Conservation (phyloP, 2,797 vertebrate species). For the Threskiornis aethiopicus region DNA sequence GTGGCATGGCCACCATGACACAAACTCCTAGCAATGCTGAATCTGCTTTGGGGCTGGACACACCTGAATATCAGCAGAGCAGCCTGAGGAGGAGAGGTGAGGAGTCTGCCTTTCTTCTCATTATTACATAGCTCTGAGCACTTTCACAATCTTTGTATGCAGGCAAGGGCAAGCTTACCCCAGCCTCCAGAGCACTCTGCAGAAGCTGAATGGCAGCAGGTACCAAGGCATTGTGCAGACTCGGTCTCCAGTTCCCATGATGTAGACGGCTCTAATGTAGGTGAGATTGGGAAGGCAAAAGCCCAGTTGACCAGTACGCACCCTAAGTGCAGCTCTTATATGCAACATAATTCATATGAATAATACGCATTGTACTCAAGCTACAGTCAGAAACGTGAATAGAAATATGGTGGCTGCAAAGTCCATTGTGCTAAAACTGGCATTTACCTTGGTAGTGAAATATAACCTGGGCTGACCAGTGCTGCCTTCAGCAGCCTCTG, state of each 20-base stretch:
- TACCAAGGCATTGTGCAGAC: fast-evolving
- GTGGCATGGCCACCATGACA: fast-evolving
- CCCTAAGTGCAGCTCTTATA: neutral
- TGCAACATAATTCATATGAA: neutral
- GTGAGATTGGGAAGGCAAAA: neutral
- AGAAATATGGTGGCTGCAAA: neutral
- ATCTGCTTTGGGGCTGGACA: neutral
- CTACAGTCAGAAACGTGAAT: neutral
- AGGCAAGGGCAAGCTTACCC: neutral
- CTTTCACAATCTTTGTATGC: neutral
- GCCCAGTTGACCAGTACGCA: neutral
- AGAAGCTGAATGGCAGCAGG: neutral
- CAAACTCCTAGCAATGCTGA: neutral
- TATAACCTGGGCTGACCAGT: neutral
- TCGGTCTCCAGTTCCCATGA: neutral
- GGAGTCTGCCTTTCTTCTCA: neutral
- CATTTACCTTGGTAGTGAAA: neutral
- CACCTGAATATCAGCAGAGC: neutral
- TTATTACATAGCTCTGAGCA: neutral
- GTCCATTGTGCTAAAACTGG: neutral
- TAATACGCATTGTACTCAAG: neutral
- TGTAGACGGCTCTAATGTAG: neutral
- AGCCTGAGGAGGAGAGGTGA: neutral
- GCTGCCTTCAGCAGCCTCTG: neutral
- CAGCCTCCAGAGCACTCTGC: neutral